Base-by-base conservation (phyloP, 2,888 invertebrate genomes). In the Andrena trimmerana region DNA sequence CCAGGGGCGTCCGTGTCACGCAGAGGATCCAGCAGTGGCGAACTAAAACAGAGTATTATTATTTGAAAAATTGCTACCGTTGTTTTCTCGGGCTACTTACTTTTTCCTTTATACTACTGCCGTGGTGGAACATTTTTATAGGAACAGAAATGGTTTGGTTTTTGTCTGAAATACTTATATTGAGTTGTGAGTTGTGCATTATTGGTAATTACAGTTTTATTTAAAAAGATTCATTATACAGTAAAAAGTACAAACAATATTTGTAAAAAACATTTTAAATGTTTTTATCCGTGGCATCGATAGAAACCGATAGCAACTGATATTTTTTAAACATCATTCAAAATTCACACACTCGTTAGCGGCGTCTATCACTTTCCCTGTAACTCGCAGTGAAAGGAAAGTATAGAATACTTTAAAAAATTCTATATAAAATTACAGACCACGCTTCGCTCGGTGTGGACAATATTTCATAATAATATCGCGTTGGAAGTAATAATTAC, bases 11-110 rank as follows among this genome's bases (percentile, higher is more conserved):
- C 65, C 27, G 31, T 13, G 42, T 62, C 59, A 24, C 69, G 77
- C 27, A 84, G 50, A 0, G 79, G 85, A n/a, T 86, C 87, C 84
- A 59, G 2, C 2, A 36, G 2, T 16, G 66, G 66, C 13, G 29
- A 79, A 57, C 86, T 86, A 86, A 82, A 86, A 86, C 86, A 86
- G 4, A 84, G 13, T n/a, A 71, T 57, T 24, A 27, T 13, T 52
- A 78, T 33, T 60, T 63, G 57, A 57, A 24, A 57, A 57, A 10
- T 66, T 73, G 31, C 42, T 57, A 57, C 24, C 24, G 24, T 10
- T 57, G 57, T 10, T 24, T 57, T 57, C 10, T 24, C 59, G 50
- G 54, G 59, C 75, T 81, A 86, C 87, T 86, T 84, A 86, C 86
- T 84, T 87, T 31, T 20, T 70, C 8, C 36, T 20, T 27, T 33